Percentiles rank a stretch among this genome's conserved stretches.
These are phyloP conservation scores for Bombus haemorrhoidalis DNA, from an alignment of 1,140 invertebrate genomes.

Conservation along the genomic window DNA sequence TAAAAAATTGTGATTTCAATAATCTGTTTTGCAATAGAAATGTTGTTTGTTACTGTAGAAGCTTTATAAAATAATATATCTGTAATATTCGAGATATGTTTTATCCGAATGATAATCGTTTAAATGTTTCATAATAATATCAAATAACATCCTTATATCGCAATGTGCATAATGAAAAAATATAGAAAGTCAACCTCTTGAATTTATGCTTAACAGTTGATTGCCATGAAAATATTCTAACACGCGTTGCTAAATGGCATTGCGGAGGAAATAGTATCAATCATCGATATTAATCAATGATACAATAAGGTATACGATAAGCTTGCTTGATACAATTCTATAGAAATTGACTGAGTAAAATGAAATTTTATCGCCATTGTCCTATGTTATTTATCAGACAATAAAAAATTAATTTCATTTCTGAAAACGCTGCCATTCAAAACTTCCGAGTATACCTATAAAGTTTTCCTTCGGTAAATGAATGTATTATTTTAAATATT, in stretches of 20 bases:
- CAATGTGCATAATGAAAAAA: constrained; percentile 1
- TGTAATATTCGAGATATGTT: not conserved
- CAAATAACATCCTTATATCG: not conserved
- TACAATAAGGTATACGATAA: not conserved
- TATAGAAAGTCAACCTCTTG: constrained; percentile 16
- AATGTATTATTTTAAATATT: not conserved
- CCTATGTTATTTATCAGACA: not conserved
- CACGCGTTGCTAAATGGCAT: not conserved
- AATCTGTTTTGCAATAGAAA: not conserved
- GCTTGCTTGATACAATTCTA: not conserved
- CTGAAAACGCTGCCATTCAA: not conserved
- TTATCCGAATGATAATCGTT: not conserved
- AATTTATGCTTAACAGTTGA: constrained; percentile 32
- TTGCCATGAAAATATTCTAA: constrained; percentile 41
- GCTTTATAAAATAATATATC: not conserved
- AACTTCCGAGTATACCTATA: not conserved
- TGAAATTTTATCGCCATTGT: not conserved
- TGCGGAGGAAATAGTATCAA: not conserved
- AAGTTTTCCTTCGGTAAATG: not conserved
- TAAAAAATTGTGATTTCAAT: not conserved
- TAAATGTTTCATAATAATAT: not conserved
- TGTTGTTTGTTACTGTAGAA: not conserved
- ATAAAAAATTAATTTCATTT: not conserved
- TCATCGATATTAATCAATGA: not conserved
- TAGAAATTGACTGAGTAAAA: not conserved